phyloP scores from a whole-genome alignment of 2,113 vertebrate species.

The Neogobius melanostomus region DNA sequence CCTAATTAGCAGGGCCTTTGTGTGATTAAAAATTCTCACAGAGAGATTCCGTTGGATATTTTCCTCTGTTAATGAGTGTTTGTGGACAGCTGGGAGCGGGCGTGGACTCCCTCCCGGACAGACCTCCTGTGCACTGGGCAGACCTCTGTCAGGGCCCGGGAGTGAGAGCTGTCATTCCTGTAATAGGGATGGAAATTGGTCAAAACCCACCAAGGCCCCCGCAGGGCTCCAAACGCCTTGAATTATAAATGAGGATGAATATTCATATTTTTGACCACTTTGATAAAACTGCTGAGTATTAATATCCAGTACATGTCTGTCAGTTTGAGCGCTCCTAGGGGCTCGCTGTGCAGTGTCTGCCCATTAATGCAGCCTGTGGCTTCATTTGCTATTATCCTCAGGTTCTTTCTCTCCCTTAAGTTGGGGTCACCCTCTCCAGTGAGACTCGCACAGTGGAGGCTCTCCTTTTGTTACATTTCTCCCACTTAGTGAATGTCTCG shows the following conservation, averaged over 20 bases:
- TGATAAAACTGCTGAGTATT: conserved; percentile 91
- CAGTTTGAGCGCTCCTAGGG: conserved; percentile 83
- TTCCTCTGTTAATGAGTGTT: conserved; percentile 99
- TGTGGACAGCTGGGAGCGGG: conserved; percentile 99
- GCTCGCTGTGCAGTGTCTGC: conserved; percentile 78
- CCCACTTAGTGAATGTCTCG: conserved; percentile 67
- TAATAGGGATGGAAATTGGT: conserved; percentile 96
- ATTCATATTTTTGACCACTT: conserved; percentile 93
- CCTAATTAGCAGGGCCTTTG: conserved; percentile 99
- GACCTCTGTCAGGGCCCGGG: conserved; percentile 98
- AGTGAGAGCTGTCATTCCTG: conserved; percentile 97
- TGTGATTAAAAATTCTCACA: conserved; percentile 99
- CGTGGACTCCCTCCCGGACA: conserved; percentile 81
- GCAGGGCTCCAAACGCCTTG: conserved; percentile 92
- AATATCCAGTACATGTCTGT: conserved; percentile 93
- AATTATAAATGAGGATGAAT: conserved; percentile 99
- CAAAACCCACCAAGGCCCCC: conserved; percentile 85
- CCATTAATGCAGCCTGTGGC: conserved; percentile 84
- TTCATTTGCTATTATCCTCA: conserved; percentile 88
- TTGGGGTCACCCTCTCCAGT: conserved; percentile 77
- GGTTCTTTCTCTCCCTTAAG: conserved; percentile 78
- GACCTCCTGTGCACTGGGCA: conserved; percentile 90
- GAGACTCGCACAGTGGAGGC: conserved; percentile 74
- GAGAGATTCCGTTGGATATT: conserved; percentile 99
- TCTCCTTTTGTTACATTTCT: conserved; percentile 76